These are phyloP conservation scores for Amia ocellicauda DNA, from an alignment of 2,113 vertebrate species.

Conservation along the genomic window DNA sequence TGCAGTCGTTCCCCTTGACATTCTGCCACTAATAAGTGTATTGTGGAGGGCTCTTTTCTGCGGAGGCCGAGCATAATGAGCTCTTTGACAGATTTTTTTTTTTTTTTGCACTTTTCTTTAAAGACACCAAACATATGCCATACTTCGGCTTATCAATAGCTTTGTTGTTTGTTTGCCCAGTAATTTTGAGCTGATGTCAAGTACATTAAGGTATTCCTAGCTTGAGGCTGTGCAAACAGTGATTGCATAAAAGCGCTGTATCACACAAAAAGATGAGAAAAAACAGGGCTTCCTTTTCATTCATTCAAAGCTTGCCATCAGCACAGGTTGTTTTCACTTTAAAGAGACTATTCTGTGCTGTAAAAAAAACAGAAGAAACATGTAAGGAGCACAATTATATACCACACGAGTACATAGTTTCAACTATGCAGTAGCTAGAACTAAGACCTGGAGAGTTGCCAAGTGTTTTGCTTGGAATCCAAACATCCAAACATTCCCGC, in stretches of 20 bases:
- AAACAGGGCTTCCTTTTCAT: slow-evolving; percentile 11
- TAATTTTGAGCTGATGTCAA: slow-evolving; percentile 59
- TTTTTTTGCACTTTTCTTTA: slow-evolving; percentile 27
- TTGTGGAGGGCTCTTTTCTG: slow-evolving; percentile 56
- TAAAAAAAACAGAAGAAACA: slow-evolving; percentile 37
- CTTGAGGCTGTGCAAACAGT: slow-evolving; percentile 61
- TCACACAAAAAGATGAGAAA: slow-evolving; percentile 12
- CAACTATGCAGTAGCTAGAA: not conserved
- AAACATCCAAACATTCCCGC: too few species aligned
- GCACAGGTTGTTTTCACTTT: slow-evolving; percentile 18
- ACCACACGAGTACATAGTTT: not conserved
- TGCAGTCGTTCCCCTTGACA: slow-evolving; percentile 57
- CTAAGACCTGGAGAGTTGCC: not conserved
- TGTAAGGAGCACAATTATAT: not conserved
- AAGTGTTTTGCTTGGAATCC: not conserved
- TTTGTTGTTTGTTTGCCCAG: slow-evolving; percentile 65
- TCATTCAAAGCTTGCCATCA: slow-evolving; percentile 12
- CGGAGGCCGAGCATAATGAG: slow-evolving; percentile 64
- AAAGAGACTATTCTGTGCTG: slow-evolving; percentile 24
- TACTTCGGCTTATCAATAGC: slow-evolving; percentile 58
- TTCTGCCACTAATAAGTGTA: slow-evolving; percentile 66
- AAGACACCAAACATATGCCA: slow-evolving; percentile 57
- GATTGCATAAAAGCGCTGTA: slow-evolving; percentile 59
- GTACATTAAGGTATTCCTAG: slow-evolving; percentile 51
- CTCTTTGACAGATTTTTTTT: slow-evolving; percentile 64